Evolutionary conservation across 2,113 vertebrate species (phyloP).

Genomic region (Pygoscelis adeliae): DNA sequence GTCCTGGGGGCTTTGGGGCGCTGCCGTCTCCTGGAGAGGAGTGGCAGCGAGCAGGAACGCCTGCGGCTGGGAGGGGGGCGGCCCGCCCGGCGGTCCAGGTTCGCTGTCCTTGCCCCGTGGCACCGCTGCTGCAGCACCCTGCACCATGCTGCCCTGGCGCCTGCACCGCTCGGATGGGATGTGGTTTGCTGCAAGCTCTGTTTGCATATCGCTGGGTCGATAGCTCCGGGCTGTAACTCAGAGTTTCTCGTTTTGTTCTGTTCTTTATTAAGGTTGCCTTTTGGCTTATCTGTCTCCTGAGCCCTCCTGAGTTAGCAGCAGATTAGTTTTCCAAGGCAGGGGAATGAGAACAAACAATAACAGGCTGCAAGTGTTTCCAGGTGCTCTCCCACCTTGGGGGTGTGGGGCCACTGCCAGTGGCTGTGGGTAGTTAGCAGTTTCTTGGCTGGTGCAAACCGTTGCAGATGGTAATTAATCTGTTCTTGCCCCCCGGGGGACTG

Average conservation of each 20-base stretch:
- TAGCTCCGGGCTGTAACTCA: background rate
- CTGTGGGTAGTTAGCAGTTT: background rate
- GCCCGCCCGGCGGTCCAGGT: accelerated
- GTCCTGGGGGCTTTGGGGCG: background rate
- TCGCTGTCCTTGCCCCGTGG: background rate
- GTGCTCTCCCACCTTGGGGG: background rate
- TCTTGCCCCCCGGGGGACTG: background rate
- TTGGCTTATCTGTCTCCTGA: background rate
- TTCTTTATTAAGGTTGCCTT: background rate
- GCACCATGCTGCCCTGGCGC: background rate
- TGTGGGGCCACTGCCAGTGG: background rate
- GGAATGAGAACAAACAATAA: background rate
- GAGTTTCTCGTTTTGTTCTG: background rate
- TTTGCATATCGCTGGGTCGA: background rate
- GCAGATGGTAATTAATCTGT: background rate
- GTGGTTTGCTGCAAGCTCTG: background rate
- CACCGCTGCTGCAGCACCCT: background rate
- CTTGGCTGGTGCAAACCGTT: background rate
- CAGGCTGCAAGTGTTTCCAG: background rate
- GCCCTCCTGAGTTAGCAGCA: background rate
- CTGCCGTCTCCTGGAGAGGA: background rate
- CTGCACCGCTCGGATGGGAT: accelerated
- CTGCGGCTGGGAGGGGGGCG: accelerated
- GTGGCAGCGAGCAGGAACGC: background rate
- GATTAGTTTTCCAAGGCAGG: background rate